Evolutionary conservation across 2,888 invertebrate genomes (phyloP).

Genomic region (Neoscelio sp.): DNA sequence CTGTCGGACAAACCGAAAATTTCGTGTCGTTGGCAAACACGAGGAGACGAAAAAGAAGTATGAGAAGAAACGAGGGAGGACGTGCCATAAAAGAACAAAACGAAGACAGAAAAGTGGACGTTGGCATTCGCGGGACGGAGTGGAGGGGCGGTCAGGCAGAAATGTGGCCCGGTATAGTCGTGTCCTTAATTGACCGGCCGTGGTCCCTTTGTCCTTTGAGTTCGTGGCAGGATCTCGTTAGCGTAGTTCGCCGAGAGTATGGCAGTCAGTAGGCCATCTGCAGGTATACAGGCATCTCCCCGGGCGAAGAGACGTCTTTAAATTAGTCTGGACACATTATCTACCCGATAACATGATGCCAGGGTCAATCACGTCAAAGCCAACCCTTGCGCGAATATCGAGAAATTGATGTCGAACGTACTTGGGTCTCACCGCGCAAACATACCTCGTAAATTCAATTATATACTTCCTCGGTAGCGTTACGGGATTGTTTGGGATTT

Average conservation of each 20-base stretch:
- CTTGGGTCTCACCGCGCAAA: slow-evolving; percentile 41
- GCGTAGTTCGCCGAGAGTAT: slow-evolving; percentile 73
- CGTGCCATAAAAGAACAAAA: slow-evolving; percentile 51
- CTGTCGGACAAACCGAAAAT: slow-evolving; percentile 50
- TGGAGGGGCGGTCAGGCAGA: slow-evolving; percentile 76
- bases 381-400: slow-evolving; percentile 65
- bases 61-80: slow-evolving; percentile 44
- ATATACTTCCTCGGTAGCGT: slow-evolving; percentile 61
- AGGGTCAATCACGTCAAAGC: slow-evolving; percentile 57
- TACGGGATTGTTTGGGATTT: slow-evolving; percentile 18
- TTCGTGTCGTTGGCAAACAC: slow-evolving; percentile 34
- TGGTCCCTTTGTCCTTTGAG: slow-evolving; percentile 78
- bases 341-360: slow-evolving; percentile 78
- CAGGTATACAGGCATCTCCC: slow-evolving; percentile 71
- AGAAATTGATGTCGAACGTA: slow-evolving; percentile 62
- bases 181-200: slow-evolving; percentile 83
- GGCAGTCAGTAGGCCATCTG: slow-evolving; percentile 77
- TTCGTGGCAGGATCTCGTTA: slow-evolving; percentile 81
- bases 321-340: slow-evolving; percentile 82
- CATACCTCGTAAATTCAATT: slow-evolving; percentile 68
- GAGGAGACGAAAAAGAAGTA: slow-evolving; percentile 65
- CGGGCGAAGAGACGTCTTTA: slow-evolving; percentile 79
- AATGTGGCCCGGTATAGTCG: slow-evolving; percentile 82
- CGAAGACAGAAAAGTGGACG: slow-evolving; percentile 48
- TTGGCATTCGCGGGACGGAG: slow-evolving; percentile 25